These are phyloP conservation scores for Dermatemys mawii DNA, from an alignment of 2,113 vertebrate genomes.

Conservation along the genomic window DNA sequence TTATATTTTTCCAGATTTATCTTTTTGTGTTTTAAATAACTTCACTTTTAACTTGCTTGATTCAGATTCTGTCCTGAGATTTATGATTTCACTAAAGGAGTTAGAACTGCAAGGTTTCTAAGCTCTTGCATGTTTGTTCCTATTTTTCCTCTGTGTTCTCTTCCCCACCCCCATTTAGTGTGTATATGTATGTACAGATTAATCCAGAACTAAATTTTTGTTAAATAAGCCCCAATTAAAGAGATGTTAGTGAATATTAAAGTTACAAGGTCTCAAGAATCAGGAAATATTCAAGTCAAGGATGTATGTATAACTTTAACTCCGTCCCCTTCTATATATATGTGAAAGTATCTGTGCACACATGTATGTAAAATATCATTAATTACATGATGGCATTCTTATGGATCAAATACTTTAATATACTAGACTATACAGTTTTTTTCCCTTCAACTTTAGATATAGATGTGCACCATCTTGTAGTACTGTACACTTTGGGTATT, in stretches of 20 bases:
- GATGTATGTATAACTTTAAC: not conserved
- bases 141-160: not conserved
- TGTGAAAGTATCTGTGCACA: not conserved
- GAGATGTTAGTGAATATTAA: not conserved
- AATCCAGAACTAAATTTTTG: not conserved
- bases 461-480: rapidly evolving
- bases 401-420: not conserved
- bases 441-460: not conserved
- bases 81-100: not conserved
- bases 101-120: not conserved
- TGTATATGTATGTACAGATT: not conserved
- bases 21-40: not conserved
- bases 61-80: not conserved
- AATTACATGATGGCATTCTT: not conserved
- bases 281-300: not conserved
- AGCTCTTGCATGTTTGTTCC: not conserved
- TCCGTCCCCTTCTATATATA: rapidly evolving
- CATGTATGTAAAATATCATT: not conserved
- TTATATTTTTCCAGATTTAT: not conserved
- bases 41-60: not conserved
- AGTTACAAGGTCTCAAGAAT: not conserved
- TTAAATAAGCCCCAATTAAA: not conserved
- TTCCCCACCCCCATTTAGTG: not conserved
- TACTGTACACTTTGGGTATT: rapidly evolving
- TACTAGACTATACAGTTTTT: rapidly evolving